Conservation (phyloP, 2,888 invertebrate species). For the Drosophila phalerata region DNA sequence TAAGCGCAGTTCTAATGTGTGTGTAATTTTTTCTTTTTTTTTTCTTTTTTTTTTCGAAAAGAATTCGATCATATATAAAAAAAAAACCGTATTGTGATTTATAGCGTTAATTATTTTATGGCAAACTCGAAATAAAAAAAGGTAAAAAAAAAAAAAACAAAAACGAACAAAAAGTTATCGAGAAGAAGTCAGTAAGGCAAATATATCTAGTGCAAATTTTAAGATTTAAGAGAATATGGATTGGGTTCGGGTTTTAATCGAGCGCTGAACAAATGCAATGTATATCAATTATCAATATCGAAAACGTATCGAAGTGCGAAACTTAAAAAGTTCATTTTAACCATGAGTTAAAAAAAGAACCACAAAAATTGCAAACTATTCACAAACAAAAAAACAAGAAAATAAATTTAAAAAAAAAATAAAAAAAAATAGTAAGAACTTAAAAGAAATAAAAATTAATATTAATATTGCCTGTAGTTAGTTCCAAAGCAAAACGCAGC, state of each 20-base stretch:
- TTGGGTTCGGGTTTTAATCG: slow-evolving; percentile 28
- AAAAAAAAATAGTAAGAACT: slow-evolving; percentile 9
- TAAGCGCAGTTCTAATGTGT: slow-evolving; percentile 38
- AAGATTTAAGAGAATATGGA: slow-evolving; percentile 34
- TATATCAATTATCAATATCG: slow-evolving; percentile 72
- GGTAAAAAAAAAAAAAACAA: slow-evolving; percentile 8
- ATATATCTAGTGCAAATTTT: slow-evolving; percentile 72
- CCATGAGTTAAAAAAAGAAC: slow-evolving; percentile 27
- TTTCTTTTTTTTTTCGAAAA: slow-evolving; percentile 49
- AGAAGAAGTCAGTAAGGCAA: slow-evolving; percentile 27
- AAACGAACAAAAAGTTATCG: slow-evolving; percentile 7
- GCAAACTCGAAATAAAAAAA: slow-evolving; percentile 45
- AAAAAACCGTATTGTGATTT: slow-evolving; percentile 85
- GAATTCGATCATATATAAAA: slow-evolving; percentile 46
- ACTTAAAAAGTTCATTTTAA: slow-evolving; percentile 73
- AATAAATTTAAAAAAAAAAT: slow-evolving; percentile 20
- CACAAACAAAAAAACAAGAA: slow-evolving; percentile 26
- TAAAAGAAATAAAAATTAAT: slow-evolving; percentile 18
- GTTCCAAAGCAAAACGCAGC: slow-evolving; percentile 66
- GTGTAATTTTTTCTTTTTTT: slow-evolving; percentile 29
- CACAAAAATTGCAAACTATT: slow-evolving; percentile 47
- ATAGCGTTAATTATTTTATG: slow-evolving; percentile 85
- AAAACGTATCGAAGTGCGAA: slow-evolving; percentile 68
- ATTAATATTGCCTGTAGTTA: slow-evolving; percentile 78
- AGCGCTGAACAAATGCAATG: slow-evolving; percentile 39